phyloP scores from a whole-genome alignment of 2,113 vertebrate genomes.

The Numida meleagris region DNA sequence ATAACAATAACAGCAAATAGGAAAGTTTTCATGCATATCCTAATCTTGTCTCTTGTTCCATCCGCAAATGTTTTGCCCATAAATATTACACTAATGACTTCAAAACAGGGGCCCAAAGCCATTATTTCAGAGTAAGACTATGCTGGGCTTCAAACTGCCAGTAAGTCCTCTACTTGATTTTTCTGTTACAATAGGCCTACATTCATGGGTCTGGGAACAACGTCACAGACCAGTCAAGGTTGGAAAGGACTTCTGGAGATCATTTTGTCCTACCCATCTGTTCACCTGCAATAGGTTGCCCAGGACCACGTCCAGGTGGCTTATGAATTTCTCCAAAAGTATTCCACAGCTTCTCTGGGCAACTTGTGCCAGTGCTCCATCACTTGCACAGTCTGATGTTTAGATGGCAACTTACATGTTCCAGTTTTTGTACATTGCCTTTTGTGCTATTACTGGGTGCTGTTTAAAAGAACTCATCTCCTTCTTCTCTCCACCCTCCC shows the following conservation, averaged over 20 bases:
- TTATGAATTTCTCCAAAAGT: not conserved
- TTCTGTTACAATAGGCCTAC: not conserved
- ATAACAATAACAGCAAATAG: not conserved
- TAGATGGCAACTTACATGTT: not conserved
- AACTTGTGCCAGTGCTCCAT: fast-evolving
- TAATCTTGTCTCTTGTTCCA: not conserved
- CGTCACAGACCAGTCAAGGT: not conserved
- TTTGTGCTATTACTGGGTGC: not conserved
- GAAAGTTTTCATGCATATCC: not conserved
- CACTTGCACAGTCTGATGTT: not conserved
- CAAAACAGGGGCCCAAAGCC: not conserved
- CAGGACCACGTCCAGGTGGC: not conserved
- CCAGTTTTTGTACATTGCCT: not conserved
- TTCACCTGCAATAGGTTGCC: not conserved
- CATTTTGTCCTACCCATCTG: not conserved
- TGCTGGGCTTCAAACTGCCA: not conserved
- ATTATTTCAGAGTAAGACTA: not conserved
- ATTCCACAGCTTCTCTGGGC: not conserved
- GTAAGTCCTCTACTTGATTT: not conserved
- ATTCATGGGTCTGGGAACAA: not conserved
- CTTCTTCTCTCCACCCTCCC: not conserved
- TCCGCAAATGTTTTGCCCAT: not conserved
- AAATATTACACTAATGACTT: not conserved
- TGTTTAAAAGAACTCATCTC: not conserved
- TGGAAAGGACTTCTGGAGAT: not conserved